phyloP scores from a whole-genome alignment of 2,113 vertebrate genomes.

The Ailurus styani region DNA sequence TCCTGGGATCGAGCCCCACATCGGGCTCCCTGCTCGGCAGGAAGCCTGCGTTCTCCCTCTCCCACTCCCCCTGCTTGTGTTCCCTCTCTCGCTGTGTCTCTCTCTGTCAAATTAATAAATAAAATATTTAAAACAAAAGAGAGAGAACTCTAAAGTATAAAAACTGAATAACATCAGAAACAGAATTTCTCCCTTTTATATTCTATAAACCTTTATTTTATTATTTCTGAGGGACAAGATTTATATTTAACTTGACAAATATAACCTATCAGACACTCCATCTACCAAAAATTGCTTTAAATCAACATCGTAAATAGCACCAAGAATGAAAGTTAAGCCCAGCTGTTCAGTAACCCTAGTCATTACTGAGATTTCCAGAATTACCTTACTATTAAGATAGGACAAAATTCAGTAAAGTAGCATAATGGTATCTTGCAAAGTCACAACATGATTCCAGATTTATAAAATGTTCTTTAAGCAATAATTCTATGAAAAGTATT shows the following conservation, averaged over 20 bases:
- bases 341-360: neutral
- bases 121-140: neutral
- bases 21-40: too few relatives aligned
- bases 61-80: too few relatives aligned
- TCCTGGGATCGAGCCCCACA: too few relatives aligned
- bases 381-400: neutral
- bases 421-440: neutral
- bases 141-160: neutral
- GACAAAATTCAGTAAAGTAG: neutral
- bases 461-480: neutral
- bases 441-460: neutral
- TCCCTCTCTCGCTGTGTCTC: too few relatives aligned
- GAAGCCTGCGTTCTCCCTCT: too few relatives aligned
- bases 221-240: neutral
- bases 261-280: neutral
- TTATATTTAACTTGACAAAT: conserved; percentile 27
- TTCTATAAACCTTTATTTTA: neutral
- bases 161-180: neutral
- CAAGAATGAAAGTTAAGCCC: neutral
- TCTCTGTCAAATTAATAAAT: too few relatives aligned
- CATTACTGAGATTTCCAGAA: neutral
- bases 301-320: neutral
- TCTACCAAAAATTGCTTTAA: neutral
- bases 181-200: neutral
- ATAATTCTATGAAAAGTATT: neutral